These are phyloP conservation scores for Ashinkailepas kermadecensis DNA, from an alignment of 2,888 invertebrate genomes.

Conservation along the genomic window DNA sequence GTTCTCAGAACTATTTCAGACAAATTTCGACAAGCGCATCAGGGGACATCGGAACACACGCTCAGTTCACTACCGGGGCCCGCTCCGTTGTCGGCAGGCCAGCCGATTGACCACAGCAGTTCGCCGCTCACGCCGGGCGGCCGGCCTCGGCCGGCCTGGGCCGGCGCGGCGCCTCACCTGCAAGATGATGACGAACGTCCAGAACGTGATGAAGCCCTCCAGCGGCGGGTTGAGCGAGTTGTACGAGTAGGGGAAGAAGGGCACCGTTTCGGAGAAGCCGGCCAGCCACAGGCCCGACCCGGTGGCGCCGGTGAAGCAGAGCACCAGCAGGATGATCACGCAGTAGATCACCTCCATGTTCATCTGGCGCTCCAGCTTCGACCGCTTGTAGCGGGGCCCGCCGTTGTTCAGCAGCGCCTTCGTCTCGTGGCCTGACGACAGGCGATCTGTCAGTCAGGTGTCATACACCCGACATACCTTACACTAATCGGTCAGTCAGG, in stretches of 20 bases:
- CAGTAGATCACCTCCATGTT: constrained; percentile 91
- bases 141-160: no score
- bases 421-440: constrained; percentile 73
- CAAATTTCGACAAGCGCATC: no score
- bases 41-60: no score
- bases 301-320: constrained; percentile 47
- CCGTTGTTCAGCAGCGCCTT: constrained; percentile 97
- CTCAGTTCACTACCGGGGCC: no score
- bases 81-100: no score
- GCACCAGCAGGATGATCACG: constrained; percentile 45
- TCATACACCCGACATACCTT: no score
- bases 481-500: no score
- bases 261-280: constrained; percentile 28
- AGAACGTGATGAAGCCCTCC: constrained; percentile 81
- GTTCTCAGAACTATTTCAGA: no score
- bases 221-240: constrained; percentile 42
- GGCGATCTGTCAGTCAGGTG: background rate
- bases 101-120: no score
- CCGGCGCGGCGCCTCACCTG: constrained; percentile 52
- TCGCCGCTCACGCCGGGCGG: no score
- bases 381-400: constrained; percentile 87
- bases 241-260: constrained; percentile 28
- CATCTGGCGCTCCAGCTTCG: constrained; percentile 84
- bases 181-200: constrained; percentile 90
- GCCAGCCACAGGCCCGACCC: constrained; percentile 40